Evolutionary conservation across 1,140 invertebrate genomes (phyloP).

Genomic region (Tyrophagus putrescentiae): DNA sequence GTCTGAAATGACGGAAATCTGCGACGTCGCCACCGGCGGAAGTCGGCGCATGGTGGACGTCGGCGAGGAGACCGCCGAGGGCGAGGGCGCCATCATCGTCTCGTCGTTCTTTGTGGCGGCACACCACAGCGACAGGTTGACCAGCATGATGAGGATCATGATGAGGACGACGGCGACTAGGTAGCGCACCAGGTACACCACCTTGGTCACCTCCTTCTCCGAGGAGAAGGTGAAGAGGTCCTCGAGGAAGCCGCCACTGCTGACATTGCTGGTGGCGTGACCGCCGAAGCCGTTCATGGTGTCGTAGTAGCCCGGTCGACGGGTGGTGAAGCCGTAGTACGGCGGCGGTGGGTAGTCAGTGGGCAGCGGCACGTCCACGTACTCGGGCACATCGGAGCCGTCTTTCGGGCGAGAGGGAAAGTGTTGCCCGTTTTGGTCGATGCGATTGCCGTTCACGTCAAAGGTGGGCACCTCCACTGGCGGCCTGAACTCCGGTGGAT

Average conservation of each 20-base stretch:
- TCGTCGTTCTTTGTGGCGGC: slow-evolving; percentile 13
- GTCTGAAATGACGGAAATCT: not conserved
- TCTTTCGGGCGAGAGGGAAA: not conserved
- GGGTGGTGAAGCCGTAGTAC: not conserved
- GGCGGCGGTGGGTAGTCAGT: not conserved
- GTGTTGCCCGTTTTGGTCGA: too few relatives aligned
- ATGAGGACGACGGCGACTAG: slow-evolving; percentile 4
- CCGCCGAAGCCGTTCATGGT: not conserved
- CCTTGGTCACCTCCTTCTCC: not conserved
- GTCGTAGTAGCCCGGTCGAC: not conserved
- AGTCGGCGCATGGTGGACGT: not conserved
- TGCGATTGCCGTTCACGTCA: not conserved
- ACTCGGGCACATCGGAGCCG: not conserved
- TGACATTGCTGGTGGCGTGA: not conserved
- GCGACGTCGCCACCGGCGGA: not conserved
- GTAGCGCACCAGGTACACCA: slow-evolving; percentile 1
- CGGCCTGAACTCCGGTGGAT: too few relatives aligned
- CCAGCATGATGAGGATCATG: slow-evolving; percentile 9
- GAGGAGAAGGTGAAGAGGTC: slow-evolving; percentile 5
- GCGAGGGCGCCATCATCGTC: slow-evolving; percentile 1
- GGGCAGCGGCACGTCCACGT: slow-evolving; percentile 7
- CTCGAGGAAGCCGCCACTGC: not conserved
- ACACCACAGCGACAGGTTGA: slow-evolving; percentile 14
- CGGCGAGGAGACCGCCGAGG: not conserved
- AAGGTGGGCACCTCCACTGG: slow-evolving; percentile 11